Evolutionary conservation across 2,888 invertebrate species (phyloP).

Genomic region (Abrostola tripartita): DNA sequence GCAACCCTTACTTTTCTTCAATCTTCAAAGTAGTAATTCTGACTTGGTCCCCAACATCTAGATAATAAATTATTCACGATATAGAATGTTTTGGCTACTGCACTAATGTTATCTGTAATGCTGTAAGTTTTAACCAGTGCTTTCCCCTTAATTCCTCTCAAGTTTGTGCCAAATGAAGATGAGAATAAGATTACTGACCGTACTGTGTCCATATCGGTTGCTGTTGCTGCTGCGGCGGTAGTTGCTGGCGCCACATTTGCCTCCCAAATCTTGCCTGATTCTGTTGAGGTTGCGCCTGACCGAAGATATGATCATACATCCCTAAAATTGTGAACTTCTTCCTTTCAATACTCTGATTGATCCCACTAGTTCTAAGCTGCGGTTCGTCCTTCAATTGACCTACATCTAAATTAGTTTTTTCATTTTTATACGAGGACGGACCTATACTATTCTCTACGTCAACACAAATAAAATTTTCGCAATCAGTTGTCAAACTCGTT

Average conservation of each 20-base stretch:
- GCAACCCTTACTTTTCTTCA: too few species aligned
- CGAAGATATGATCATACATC: conserved; percentile 20
- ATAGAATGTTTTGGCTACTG: too few species aligned
- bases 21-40: too few species aligned
- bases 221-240: background rate
- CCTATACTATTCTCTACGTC: conserved; percentile 19
- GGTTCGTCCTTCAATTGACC: background rate
- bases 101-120: too few species aligned
- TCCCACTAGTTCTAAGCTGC: conserved; percentile 14
- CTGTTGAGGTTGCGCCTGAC: background rate
- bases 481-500: conserved; percentile 6
- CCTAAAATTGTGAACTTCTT: conserved; percentile 13
- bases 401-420: conserved; percentile 4
- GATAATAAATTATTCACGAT: too few species aligned
- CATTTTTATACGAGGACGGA: background rate
- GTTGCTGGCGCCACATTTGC: background rate
- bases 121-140: too few species aligned
- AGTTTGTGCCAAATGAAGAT: too few species aligned
- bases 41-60: too few species aligned
- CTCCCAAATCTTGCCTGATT: background rate
- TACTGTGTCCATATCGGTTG: conserved; percentile 5
- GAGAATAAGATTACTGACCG: conserved; percentile 11
- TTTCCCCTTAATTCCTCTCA: too few species aligned
- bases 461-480: conserved; percentile 12
- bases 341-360: background rate